Evolutionary conservation across 2,888 invertebrate species (phyloP), one percentile per base, ranked within the genome.

Genomic region (Patella caerulea): DNA sequence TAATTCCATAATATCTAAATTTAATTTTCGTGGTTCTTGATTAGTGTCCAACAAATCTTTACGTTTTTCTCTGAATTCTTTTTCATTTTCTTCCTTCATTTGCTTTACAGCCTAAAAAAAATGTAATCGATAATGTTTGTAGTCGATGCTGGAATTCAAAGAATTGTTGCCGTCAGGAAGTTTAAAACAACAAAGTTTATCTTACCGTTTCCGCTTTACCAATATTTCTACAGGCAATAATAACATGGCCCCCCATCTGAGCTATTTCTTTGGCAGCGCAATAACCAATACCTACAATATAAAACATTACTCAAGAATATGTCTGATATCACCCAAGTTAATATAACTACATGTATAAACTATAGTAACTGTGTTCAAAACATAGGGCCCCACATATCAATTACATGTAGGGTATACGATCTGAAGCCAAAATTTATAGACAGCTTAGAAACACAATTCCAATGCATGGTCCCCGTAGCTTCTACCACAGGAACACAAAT

Each of bases 201-300:
- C 65, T 12, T 65, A 65, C 65, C 19, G 19, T 24, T 11, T 65
- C 65, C 2, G 65, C 65, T 19, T 65, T 65, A 65, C 19, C 4
- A 24, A 65, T 65, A 65, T 65, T 65, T 65, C 65, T 65, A 65
- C 65, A 65, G 7, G 65, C 65, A 19, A 65, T 65, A 14, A 65
- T 65, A 65, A 65, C 65, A 24, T 65, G 65, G 14, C 65, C 65
- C 14, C 65, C 65, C 65, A 65, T 65, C 19, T 24, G 65, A 24
- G 65, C 65, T 12, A 65, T 65, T 65, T 65, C 65, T 65, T 14
- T n/a, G 0, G 65, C 65, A 65, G 65, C 65, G 14, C 11, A 12
- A 15, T 65, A 65, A 12, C 65, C 65, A 65, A 65, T 65, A 19
- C 65, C 65, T 65, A 14, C 19, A 65, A 65, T 19, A 17, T 19